Evolutionary conservation across 92 coral and sea anemone genomes (phyloP).

Genomic region (Palythoa grandis): DNA sequence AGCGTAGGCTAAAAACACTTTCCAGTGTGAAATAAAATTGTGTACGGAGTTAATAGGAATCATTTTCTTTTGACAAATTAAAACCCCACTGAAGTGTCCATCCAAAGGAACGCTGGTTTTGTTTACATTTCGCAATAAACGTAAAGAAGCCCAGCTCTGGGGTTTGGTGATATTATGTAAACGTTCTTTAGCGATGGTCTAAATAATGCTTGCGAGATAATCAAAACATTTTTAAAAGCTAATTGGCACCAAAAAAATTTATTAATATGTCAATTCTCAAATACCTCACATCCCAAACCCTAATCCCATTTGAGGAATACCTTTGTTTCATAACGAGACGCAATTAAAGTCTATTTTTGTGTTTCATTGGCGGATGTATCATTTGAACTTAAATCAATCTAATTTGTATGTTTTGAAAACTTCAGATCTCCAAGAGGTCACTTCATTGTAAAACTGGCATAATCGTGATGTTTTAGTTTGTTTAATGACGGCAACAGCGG

Average conservation of each 20-base stretch:
- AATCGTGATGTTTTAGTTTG: background rate
- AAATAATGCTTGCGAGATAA: slow-evolving; percentile 15
- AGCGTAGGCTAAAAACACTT: background rate
- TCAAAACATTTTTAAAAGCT: slow-evolving; percentile 16
- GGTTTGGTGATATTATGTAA: slow-evolving; percentile 12
- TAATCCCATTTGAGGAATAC: slow-evolving; percentile 45
- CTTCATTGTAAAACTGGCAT: background rate
- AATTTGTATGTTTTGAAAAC: slow-evolving; percentile 8
- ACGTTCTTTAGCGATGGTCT: slow-evolving; percentile 9
- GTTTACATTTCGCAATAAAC: slow-evolving; percentile 77
- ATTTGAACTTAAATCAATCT: slow-evolving; percentile 18
- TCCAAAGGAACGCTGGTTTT: slow-evolving; percentile 42
- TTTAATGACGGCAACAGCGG: background rate
- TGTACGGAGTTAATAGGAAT: slow-evolving; percentile 12
- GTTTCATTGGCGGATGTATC: slow-evolving; percentile 20
- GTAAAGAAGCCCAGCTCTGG: slow-evolving; percentile 17
- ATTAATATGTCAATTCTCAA: slow-evolving; percentile 25
- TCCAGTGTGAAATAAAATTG: background rate
- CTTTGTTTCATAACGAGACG: slow-evolving; percentile 32
- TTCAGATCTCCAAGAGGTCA: slow-evolving; percentile 15
- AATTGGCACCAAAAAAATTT: slow-evolving; percentile 5
- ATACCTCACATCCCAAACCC: slow-evolving; percentile 39
- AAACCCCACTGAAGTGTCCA: slow-evolving; percentile 24
- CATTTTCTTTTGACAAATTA: slow-evolving; percentile 32
- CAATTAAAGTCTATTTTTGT: slow-evolving; percentile 36